Percentiles rank a stretch among this genome's conserved stretches.
These are phyloP conservation scores for Oedothorax gibbosus DNA, from an alignment of 1,140 invertebrate species.

Conservation along the genomic window DNA sequence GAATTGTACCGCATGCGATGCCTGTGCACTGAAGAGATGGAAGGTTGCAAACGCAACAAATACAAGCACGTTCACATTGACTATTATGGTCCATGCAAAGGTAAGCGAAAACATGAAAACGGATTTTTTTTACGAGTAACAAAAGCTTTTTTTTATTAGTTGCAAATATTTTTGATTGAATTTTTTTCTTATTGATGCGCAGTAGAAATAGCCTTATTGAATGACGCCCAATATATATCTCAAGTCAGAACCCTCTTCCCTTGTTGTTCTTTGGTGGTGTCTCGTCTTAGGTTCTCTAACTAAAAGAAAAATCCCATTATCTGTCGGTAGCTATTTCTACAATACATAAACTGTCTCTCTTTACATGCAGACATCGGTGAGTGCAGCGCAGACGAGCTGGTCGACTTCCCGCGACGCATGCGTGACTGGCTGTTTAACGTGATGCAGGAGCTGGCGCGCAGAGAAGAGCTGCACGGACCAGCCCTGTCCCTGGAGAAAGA, in stretches of 20 bases:
- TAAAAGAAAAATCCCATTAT: no score
- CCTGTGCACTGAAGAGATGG: slow-evolving; percentile 81
- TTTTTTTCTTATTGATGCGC: no score
- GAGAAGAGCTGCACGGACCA: slow-evolving; percentile 85
- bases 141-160: no score
- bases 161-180: no score
- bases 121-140: no score
- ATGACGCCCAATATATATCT: no score
- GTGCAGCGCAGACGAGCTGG: slow-evolving; percentile 86
- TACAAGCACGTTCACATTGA: slow-evolving; percentile 92
- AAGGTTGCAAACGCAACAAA: slow-evolving; percentile 78
- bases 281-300: no score
- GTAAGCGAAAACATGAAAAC: slow-evolving; percentile 57
- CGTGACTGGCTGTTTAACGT: slow-evolving; percentile 97
- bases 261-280: no score
- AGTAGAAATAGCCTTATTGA: no score
- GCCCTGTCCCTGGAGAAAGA: slow-evolving; percentile 88
- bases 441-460: slow-evolving; percentile 92
- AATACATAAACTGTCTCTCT: not conserved
- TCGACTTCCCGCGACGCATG: slow-evolving; percentile 93
- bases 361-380: slow-evolving; percentile 69
- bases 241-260: no score
- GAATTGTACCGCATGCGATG: slow-evolving; percentile 91
- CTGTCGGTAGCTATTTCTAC: no score
- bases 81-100: slow-evolving; percentile 78